Evolutionary conservation across 2,797 vertebrate species (phyloP).

Genomic region (Botia kubotai): DNA sequence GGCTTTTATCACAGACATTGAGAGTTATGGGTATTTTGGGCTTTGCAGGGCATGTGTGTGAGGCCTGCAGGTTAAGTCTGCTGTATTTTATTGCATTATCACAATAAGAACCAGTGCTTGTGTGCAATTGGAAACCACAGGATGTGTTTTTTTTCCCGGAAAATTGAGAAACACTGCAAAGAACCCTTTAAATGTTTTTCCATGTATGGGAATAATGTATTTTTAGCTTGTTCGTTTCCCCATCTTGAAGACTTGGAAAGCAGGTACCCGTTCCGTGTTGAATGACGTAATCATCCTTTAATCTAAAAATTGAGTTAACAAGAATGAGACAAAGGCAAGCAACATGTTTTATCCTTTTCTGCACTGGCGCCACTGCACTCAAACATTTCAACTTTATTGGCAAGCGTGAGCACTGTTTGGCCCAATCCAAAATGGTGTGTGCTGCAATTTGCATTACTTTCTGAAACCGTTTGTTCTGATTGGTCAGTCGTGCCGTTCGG

Average conservation of each 20-base stretch:
- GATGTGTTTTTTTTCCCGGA: constrained; percentile 21
- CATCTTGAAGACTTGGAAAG: constrained; percentile 10
- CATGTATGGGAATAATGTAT: constrained; percentile 57
- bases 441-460: not conserved
- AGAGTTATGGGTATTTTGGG: not conserved
- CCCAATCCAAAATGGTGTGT: not conserved
- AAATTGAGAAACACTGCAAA: constrained; percentile 17
- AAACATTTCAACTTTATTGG: not conserved
- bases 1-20: not conserved
- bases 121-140: constrained; percentile 9
- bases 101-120: constrained; percentile 5
- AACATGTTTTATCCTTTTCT: constrained; percentile 3
- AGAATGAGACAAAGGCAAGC: constrained; percentile 25
- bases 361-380: not conserved
- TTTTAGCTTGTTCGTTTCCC: constrained; percentile 36
- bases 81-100: constrained; percentile 3
- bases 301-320: constrained; percentile 19
- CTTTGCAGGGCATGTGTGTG: not conserved
- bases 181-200: constrained; percentile 31
- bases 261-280: constrained; percentile 19
- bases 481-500: not conserved
- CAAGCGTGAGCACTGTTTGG: not conserved
- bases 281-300: constrained; percentile 45
- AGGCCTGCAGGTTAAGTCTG: not conserved
- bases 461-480: not conserved